These are phyloP conservation scores for Probosciger aterrimus DNA, from an alignment of 2,113 vertebrate species.

Conservation along the genomic window DNA sequence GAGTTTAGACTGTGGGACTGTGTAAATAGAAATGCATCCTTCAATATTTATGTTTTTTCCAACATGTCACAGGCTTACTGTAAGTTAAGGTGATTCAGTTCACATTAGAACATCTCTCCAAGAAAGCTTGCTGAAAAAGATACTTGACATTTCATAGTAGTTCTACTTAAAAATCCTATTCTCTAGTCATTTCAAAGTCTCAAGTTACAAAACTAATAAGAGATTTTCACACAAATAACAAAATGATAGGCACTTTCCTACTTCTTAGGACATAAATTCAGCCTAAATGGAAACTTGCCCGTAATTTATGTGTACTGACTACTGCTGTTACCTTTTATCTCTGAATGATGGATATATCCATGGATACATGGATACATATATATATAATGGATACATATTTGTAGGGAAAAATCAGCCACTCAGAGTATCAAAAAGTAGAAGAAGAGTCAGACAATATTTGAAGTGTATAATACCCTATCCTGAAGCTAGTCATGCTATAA, in stretches of 20 bases:
- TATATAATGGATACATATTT: background rate
- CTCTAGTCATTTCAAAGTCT: background rate
- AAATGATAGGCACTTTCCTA: background rate
- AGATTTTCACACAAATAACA: background rate
- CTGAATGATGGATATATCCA: too few species aligned
- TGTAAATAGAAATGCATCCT: background rate
- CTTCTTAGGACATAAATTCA: background rate
- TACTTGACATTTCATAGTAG: background rate
- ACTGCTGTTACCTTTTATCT: background rate
- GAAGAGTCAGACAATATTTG: background rate
- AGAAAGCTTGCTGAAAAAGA: background rate
- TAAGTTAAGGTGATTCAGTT: background rate
- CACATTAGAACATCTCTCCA: background rate
- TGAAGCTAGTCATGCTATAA: background rate
- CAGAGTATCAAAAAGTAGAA: background rate
- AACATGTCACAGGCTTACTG: background rate
- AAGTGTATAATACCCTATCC: background rate
- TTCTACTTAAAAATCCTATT: background rate
- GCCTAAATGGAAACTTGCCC: background rate
- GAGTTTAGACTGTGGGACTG: background rate
- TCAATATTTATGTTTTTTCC: background rate
- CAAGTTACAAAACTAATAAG: background rate
- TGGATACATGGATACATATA: too few species aligned
- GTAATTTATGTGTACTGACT: background rate
- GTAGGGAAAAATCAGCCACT: background rate